A percentile compares a stretch with the other conserved stretches of the same genome.
phyloP scores from a whole-genome alignment of 2,797 vertebrate genomes.

The Limnodromus scolopaceus region DNA sequence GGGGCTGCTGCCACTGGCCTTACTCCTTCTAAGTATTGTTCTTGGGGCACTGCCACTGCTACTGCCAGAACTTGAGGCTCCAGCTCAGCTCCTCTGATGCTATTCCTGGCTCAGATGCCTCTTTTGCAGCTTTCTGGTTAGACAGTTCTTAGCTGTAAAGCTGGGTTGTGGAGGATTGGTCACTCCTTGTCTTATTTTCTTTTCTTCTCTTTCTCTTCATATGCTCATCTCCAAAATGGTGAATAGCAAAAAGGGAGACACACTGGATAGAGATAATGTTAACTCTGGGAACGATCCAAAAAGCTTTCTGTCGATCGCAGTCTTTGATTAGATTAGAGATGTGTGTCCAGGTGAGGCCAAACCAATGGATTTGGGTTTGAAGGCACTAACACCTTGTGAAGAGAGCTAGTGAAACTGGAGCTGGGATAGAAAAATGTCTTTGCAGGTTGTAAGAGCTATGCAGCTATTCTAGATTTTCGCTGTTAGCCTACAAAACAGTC shows the following conservation, averaged over 20 bases:
- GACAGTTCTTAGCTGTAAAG: not conserved
- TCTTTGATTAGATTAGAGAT: not conserved
- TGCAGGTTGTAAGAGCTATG: not conserved
- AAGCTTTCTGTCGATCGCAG: not conserved
- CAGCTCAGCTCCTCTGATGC: slow-evolving; percentile 5
- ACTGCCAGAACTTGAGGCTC: not conserved
- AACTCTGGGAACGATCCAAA: not conserved
- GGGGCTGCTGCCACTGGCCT: not conserved
- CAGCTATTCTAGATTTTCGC: not conserved
- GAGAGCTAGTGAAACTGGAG: not conserved
- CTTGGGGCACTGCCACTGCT: slow-evolving; percentile 34
- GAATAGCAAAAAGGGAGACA: not conserved
- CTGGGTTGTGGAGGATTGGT: not conserved
- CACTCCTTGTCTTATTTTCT: not conserved
- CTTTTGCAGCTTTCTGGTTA: not conserved
- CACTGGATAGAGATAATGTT: not conserved
- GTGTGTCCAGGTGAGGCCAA: not conserved
- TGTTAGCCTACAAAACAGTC: not conserved
- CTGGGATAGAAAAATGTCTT: not conserved
- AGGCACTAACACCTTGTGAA: not conserved
- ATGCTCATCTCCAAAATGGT: too few species aligned
- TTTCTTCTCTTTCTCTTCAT: not conserved
- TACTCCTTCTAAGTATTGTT: not conserved
- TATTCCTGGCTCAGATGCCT: not conserved
- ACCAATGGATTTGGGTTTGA: not conserved